Percentiles rank a stretch among this genome's conserved stretches.
These are phyloP conservation scores for Syrmaticus mikado DNA, from an alignment of 2,113 vertebrate genomes.

Conservation along the genomic window DNA sequence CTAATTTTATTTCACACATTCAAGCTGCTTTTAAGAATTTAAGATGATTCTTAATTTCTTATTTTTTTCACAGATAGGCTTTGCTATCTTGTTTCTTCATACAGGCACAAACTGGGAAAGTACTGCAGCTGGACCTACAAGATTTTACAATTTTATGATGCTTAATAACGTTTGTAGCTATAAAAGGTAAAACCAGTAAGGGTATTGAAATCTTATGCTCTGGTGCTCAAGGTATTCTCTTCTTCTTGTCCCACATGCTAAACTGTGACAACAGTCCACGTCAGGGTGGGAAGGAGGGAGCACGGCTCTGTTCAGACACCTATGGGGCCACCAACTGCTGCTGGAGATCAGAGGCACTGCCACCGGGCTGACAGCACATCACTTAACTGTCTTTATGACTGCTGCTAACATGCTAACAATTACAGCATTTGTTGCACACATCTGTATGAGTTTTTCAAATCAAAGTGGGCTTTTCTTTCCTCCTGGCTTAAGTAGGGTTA, in stretches of 20 bases:
- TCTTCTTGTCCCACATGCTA: neutral
- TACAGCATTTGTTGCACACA: neutral
- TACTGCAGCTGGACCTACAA: slow-evolving; percentile 30
- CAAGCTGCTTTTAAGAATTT: slow-evolving; percentile 33
- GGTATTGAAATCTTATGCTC: slow-evolving; percentile 48
- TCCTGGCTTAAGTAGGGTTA: neutral
- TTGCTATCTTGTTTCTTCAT: slow-evolving; percentile 8
- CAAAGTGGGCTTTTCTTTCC: neutral
- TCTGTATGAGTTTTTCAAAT: neutral
- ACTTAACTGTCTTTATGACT: neutral
- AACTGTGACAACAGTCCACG: neutral
- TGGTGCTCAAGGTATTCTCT: neutral
- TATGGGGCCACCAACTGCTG: neutral
- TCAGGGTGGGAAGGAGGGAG: neutral
- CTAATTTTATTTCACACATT: slow-evolving; percentile 34
- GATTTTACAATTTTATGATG: slow-evolving; percentile 47
- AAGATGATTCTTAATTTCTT: neutral
- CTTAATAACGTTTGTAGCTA: slow-evolving; percentile 52
- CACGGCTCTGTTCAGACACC: neutral
- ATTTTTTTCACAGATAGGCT: neutral
- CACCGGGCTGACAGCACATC: neutral
- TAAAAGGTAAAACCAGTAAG: slow-evolving; percentile 27
- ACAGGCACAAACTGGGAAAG: neutral
- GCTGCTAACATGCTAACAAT: neutral
- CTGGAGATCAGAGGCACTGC: neutral